Evolutionary conservation across 2,888 invertebrate genomes (phyloP).

Genomic region (Ptychoptera contaminata): DNA sequence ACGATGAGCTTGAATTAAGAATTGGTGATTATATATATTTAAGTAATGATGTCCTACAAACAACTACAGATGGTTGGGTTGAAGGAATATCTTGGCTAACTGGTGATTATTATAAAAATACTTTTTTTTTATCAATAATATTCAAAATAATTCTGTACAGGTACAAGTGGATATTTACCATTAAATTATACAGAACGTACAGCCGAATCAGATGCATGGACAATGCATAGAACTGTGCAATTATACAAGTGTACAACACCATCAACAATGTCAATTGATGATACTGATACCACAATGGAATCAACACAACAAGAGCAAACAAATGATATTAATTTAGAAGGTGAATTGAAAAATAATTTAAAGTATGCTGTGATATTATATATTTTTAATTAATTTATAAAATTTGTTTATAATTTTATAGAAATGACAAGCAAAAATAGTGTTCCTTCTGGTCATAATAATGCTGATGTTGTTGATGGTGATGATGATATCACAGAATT

Average conservation of each 20-base stretch:
- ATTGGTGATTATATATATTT: conserved; percentile 78
- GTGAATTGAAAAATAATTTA: neutral
- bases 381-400: too few relatives aligned
- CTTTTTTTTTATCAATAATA: neutral
- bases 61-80: conserved; percentile 74
- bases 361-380: too few relatives aligned
- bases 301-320: neutral
- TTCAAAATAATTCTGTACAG: conserved; percentile 17
- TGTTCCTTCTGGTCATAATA: too few relatives aligned
- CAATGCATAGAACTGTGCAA: conserved; percentile 57
- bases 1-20: conserved; percentile 71
- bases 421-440: too few relatives aligned
- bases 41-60: conserved; percentile 53
- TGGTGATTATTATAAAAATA: conserved; percentile 26
- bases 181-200: conserved; percentile 68
- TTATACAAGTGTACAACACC: conserved; percentile 30
- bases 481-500: too few relatives aligned
- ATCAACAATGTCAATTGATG: conserved; percentile 25
- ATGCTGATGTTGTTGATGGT: too few relatives aligned
- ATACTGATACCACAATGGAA: conserved; percentile 18
- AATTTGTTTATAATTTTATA: too few relatives aligned
- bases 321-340: neutral
- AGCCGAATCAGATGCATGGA: conserved; percentile 85
- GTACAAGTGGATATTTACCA: conserved; percentile 63
- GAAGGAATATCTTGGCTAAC: conserved; percentile 73